Conservation (phyloP, 1,140 invertebrate genomes). For the Meloidogyne chitwoodi region DNA sequence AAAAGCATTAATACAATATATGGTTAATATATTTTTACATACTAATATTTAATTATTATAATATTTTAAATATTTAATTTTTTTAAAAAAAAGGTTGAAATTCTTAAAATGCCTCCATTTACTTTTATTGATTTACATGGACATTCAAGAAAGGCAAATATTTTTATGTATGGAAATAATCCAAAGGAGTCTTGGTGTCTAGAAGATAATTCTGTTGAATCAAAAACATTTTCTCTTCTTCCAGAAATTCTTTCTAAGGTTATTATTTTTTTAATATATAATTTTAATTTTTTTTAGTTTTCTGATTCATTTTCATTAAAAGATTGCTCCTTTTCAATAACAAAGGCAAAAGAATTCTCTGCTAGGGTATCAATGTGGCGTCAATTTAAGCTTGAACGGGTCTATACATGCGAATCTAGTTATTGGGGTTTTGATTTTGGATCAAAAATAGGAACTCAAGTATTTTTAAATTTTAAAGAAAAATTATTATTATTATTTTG, state of each 20-base stretch:
- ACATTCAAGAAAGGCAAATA: slow-evolving; percentile 80
- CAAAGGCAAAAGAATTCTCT: slow-evolving; percentile 75
- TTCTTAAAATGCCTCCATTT: slow-evolving; percentile 65
- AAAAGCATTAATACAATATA: slow-evolving; percentile 67
- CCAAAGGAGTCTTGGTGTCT: slow-evolving; percentile 63
- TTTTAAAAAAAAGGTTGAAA: slow-evolving; percentile 36
- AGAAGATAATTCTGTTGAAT: slow-evolving; percentile 50
- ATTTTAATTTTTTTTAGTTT: slow-evolving; percentile 68
- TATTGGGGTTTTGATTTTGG: slow-evolving; percentile 80
- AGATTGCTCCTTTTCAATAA: slow-evolving; percentile 75
- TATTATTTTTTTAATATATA: background rate
- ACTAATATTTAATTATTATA: no score
- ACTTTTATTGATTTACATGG: slow-evolving; percentile 89
- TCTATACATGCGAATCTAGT: slow-evolving; percentile 81
- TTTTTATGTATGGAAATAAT: slow-evolving; percentile 82
- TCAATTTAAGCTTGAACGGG: slow-evolving; percentile 71
- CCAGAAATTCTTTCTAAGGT: slow-evolving; percentile 13
- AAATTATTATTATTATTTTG: background rate
- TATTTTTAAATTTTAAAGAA: slow-evolving; percentile 12
- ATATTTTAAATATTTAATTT: background rate
- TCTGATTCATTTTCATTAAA: slow-evolving; percentile 71
- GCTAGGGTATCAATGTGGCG: slow-evolving; percentile 80
- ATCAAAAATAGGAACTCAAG: slow-evolving; percentile 66
- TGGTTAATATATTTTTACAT: slow-evolving; percentile 33
- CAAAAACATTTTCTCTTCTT: slow-evolving; percentile 9